A percentile compares a stretch with the other conserved stretches of the same genome.
Evolutionary conservation across 2,888 invertebrate genomes (phyloP).

Genomic region (Eupelmus urozonus): DNA sequence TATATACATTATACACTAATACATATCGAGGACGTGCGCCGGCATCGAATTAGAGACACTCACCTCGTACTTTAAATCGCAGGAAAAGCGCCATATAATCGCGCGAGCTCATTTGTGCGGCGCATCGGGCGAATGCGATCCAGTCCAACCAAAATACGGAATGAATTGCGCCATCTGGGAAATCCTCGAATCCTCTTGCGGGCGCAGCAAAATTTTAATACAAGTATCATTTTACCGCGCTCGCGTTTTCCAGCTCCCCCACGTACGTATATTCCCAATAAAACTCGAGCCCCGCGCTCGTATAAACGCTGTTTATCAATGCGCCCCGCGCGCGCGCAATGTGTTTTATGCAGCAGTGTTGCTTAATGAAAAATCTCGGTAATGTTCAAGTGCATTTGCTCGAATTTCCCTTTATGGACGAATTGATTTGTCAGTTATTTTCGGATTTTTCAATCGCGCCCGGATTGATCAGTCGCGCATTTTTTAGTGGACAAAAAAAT

Average conservation of each 20-base stretch:
- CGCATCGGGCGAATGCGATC: neutral
- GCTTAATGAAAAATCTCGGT: no score
- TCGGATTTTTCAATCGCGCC: neutral
- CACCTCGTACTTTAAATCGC: neutral
- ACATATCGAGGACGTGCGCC: neutral
- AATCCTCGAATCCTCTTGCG: neutral
- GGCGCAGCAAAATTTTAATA: conserved; percentile 27
- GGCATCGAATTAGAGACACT: neutral
- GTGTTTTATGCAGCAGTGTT: no score
- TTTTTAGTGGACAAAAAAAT: no score
- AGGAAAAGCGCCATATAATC: conserved; percentile 13
- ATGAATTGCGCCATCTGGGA: neutral
- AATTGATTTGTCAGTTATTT: no score
- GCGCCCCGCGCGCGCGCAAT: no score
- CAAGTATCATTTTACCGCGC: neutral
- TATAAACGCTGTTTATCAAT: neutral
- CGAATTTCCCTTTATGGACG: neutral
- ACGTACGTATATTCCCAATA: neutral
- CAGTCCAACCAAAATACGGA: conserved; percentile 18
- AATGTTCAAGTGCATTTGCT: neutral
- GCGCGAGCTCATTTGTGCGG: conserved; percentile 13
- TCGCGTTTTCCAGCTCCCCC: no score
- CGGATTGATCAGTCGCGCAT: no score
- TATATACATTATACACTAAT: no score
- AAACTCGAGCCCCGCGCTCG: no score